Conservation (phyloP, 1,140 invertebrate species). For the Bilobella aurantiaca region DNA sequence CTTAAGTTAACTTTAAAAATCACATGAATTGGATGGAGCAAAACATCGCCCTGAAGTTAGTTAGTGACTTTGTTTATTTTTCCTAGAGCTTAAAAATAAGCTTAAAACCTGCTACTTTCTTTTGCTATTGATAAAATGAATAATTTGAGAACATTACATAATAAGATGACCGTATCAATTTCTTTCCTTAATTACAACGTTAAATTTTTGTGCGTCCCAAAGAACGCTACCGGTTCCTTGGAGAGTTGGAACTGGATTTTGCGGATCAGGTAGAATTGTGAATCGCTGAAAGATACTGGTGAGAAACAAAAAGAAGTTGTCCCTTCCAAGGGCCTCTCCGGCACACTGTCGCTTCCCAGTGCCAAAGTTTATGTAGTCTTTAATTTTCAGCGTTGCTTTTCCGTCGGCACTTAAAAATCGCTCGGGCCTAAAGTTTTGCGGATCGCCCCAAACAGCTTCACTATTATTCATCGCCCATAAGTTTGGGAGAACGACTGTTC, state of each 20-base stretch:
- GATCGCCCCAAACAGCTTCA: constrained; percentile 39
- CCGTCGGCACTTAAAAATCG: constrained; percentile 40
- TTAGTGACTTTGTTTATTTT: no score
- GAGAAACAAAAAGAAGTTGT: constrained; percentile 10
- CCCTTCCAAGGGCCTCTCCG: constrained; percentile 8
- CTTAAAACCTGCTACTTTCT: no score
- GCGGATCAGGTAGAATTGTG: constrained; percentile 1
- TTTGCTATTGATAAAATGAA: no score
- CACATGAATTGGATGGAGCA: no score
- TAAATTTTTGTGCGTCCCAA: not conserved
- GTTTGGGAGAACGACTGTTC: constrained; percentile 39
- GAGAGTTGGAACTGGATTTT: not conserved
- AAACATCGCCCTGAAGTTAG: no score
- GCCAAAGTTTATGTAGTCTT: constrained; percentile 10
- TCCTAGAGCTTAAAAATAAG: no score
- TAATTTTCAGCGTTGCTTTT: constrained; percentile 7
- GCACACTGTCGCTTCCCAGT: constrained; percentile 13
- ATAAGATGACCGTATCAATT: no score
- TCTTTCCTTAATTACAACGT: constrained; percentile 3
- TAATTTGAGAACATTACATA: no score
- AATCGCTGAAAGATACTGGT: constrained; percentile 14
- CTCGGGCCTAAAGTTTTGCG: constrained; percentile 42
- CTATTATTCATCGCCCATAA: constrained; percentile 41
- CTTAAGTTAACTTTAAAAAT: no score
- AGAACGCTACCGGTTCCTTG: not conserved